These are phyloP conservation scores for Gortyna flavago DNA, from an alignment of 2,888 invertebrate genomes.

Conservation along the genomic window DNA sequence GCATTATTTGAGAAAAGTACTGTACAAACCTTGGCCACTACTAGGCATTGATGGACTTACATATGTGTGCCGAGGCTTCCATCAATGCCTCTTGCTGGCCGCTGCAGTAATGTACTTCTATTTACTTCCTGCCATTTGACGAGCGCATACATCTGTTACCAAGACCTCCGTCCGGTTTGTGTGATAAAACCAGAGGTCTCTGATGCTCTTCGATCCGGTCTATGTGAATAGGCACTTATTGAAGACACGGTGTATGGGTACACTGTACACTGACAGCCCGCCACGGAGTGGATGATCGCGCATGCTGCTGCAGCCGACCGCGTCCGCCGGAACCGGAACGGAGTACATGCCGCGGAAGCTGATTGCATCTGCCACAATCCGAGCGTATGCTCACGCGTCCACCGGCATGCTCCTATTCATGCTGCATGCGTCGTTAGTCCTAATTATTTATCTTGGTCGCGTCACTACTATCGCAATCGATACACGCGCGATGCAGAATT, in stretches of 20 bases:
- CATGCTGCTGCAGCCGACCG: background rate
- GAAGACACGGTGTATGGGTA: background rate
- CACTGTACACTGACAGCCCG: too few relatives aligned
- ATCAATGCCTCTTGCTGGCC: too few relatives aligned
- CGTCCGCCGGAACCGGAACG: background rate
- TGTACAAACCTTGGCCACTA: too few relatives aligned
- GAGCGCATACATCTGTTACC: background rate
- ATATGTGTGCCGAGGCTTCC: too few relatives aligned
- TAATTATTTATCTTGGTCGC: background rate
- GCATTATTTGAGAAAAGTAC: too few relatives aligned
- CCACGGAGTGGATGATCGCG: background rate
- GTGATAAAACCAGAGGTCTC: background rate
- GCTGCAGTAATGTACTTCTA: too few relatives aligned
- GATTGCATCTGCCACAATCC: background rate
- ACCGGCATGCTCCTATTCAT: background rate
- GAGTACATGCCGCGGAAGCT: background rate
- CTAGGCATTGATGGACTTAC: too few relatives aligned
- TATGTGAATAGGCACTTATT: background rate
- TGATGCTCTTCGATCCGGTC: background rate
- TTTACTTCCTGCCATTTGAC: slow-evolving; percentile 7
- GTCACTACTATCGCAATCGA: background rate
- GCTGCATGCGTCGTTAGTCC: background rate
- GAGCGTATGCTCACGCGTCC: background rate
- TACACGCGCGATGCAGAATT: too few relatives aligned
- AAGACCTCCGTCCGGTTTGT: background rate